A percentile compares a stretch with the other conserved stretches of the same genome.
Evolutionary conservation across 2,113 vertebrate species (phyloP).

Genomic region (Abramis brama): DNA sequence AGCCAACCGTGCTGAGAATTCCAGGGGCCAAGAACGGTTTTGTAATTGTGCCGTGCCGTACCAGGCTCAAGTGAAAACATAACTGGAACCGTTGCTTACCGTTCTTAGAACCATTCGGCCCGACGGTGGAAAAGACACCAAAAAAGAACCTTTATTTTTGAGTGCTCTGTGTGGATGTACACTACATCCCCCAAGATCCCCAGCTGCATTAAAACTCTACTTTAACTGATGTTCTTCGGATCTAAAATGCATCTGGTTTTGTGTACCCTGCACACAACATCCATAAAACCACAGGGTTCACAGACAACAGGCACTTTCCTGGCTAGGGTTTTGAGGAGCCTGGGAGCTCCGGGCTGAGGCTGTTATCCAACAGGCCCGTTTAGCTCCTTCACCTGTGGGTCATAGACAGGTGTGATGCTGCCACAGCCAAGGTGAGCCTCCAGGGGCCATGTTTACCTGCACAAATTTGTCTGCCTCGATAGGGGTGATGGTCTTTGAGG

Average conservation of each 20-base stretch:
- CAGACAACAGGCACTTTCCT: conserved; percentile 17
- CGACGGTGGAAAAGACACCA: too few relatives aligned
- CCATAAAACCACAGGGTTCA: conserved; percentile 33
- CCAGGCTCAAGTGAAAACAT: too few relatives aligned
- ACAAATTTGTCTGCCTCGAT: conserved; percentile 59
- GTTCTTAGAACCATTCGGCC: too few relatives aligned
- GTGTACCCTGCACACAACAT: background rate
- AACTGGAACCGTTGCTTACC: too few relatives aligned
- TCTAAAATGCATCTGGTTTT: conserved; percentile 9
- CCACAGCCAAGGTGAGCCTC: conserved; percentile 53
- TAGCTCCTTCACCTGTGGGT: conserved; percentile 65
- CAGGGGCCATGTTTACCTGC: conserved; percentile 43
- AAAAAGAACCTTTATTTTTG: too few relatives aligned
- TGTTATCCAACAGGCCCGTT: background rate
- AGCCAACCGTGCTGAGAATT: too few relatives aligned
- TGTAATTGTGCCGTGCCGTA: too few relatives aligned
- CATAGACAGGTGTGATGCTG: conserved; percentile 70
- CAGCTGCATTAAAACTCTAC: background rate
- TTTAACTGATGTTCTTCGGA: conserved; percentile 17
- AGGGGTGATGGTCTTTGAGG: conserved; percentile 64
- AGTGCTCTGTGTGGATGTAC: background rate
- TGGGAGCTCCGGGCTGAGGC: conserved; percentile 35
- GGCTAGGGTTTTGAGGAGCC: conserved; percentile 41
- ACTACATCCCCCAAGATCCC: background rate
- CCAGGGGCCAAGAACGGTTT: too few relatives aligned